Evolutionary conservation across 2,113 vertebrate species (phyloP), one percentile per base, ranked within the genome.

Genomic region (Anhinga anhinga): DNA sequence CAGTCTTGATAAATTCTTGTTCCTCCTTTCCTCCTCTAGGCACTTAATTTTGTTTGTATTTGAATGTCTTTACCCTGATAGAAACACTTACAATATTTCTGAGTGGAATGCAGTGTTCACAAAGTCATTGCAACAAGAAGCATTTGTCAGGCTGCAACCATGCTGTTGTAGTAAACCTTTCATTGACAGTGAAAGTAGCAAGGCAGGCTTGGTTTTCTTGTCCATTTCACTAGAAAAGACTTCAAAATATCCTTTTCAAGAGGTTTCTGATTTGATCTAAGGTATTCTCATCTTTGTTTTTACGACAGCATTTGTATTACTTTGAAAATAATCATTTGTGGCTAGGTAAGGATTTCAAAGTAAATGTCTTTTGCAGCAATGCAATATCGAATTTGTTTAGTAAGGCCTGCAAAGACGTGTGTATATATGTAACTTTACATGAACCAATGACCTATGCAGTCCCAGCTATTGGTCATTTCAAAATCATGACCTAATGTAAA

Each of bases 81-180:
- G 96, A 95, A 97, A 67, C 90, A 82, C 94, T 91, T 97, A 92
- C 3, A 70, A 34, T 95, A 96, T 93, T 96, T 97, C 82, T 93
- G 86, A 58, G 82, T 91, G 67, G 90, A 98, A 97, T 96, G 83
- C 80, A 70, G 56, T 32, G 52, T 82, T 95, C 82, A 71, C 80
- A 90, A 88, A 96, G 85, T 95, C 77, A 50, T 44, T 91, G 77
- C 86, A 93, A 90, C 79, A 94, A 29, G 94, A 92, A 82, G 58
- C 73, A 52, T 97, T 96, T 98, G 78, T 96, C 81, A 91, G 71
- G 15, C 19, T 16, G 79, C 88, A 89, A 49, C 92, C 44, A 55
- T 71, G 23, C 38, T 59, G 21, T 65, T 84, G 38, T 74, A 84
- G 76, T 91, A 95, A 98, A 97, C 67, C 67, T 96, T 95, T 74